Evolutionary conservation across 1,140 invertebrate species (phyloP).

Genomic region (Anastrepha obliqua): DNA sequence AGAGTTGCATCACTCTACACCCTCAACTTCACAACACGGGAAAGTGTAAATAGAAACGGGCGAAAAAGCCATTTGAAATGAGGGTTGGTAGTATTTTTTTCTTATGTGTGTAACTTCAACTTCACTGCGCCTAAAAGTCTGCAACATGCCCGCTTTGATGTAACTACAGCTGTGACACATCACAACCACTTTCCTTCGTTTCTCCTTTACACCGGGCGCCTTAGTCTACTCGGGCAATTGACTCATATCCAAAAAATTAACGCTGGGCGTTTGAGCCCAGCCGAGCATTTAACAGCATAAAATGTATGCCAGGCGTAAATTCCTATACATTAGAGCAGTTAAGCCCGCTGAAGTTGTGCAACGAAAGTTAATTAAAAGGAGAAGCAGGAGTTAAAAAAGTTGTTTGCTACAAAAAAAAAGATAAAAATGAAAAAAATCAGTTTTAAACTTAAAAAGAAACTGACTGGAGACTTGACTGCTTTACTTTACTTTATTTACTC

Average conservation of each 20-base stretch:
- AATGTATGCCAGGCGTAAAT: background rate
- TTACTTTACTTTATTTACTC: too few species aligned
- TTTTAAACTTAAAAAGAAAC: too few species aligned
- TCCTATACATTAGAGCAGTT: background rate
- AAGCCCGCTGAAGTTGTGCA: background rate
- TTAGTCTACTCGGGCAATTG: background rate
- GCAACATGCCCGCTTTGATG: constrained; percentile 32
- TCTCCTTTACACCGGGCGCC: too few species aligned
- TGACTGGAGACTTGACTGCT: too few species aligned
- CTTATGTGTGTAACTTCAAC: background rate
- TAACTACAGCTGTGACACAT: constrained; percentile 6
- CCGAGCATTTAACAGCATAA: background rate
- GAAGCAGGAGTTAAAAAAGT: too few species aligned
- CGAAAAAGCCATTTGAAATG: background rate
- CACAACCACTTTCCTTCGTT: background rate
- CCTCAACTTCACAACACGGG: too few species aligned
- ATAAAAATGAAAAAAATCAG: too few species aligned
- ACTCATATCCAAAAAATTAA: background rate
- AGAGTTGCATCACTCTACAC: background rate
- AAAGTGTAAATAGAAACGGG: constrained; percentile 1
- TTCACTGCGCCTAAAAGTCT: constrained; percentile 47
- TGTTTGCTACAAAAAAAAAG: too few species aligned
- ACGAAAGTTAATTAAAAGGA: too few species aligned
- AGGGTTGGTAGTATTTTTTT: constrained; percentile 1
- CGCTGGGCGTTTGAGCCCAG: background rate